Evolutionary conservation across 2,113 vertebrate species (phyloP).

Genomic region (Hippolais icterina): DNA sequence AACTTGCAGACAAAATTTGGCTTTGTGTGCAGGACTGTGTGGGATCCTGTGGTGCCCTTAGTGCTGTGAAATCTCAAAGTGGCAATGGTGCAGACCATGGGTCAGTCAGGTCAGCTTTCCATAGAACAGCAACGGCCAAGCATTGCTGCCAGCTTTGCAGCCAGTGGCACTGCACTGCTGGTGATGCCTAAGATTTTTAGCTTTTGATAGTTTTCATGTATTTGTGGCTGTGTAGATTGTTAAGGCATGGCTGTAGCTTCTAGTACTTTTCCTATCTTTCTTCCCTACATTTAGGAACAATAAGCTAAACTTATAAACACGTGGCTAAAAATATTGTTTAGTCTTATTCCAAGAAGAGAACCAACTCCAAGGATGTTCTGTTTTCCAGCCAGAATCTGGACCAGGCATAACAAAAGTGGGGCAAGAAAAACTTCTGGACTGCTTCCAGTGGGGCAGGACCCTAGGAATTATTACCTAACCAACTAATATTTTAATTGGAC

Average conservation of each 20-base stretch:
- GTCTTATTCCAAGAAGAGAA: neutral
- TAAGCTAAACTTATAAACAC: neutral
- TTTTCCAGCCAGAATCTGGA: neutral
- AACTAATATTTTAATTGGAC: neutral
- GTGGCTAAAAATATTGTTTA: neutral
- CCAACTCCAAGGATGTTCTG: neutral
- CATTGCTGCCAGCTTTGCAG: neutral
- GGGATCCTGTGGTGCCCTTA: neutral
- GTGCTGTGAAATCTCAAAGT: neutral
- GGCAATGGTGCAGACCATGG: neutral
- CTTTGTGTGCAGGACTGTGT: neutral
- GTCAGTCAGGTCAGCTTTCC: neutral
- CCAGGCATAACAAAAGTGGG: neutral
- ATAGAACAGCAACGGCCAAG: neutral
- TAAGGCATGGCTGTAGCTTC: neutral
- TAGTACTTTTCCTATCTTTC: neutral
- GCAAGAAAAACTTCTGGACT: neutral
- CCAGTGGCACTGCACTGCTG: neutral
- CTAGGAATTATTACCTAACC: neutral
- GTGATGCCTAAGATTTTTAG: neutral
- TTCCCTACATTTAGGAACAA: neutral
- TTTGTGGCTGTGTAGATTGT: neutral
- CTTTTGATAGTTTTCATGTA: neutral
- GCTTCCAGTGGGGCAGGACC: neutral
- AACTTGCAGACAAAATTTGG: neutral